A percentile compares a stretch with the other conserved stretches of the same genome.
Evolutionary conservation across 2,113 vertebrate species (phyloP).

Genomic region (Oenanthe oenanthe): DNA sequence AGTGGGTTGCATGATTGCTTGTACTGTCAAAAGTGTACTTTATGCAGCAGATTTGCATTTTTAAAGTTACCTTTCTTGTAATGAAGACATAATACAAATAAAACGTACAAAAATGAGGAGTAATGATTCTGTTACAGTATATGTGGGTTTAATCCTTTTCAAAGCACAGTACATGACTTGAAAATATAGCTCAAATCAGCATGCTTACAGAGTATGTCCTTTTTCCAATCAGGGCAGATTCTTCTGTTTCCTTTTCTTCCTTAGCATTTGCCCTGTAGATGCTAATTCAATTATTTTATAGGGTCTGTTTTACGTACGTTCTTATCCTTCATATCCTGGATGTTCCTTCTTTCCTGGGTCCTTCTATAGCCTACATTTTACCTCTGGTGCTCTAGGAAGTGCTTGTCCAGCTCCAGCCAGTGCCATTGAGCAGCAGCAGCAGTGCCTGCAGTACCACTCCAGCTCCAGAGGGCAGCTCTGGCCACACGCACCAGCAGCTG

Average conservation of each 20-base stretch:
- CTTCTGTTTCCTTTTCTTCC: slow-evolving; percentile 2
- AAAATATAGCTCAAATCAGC: slow-evolving; percentile 32
- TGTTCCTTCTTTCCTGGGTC: slow-evolving; percentile 2
- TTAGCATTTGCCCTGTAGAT: neutral
- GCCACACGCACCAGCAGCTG: neutral
- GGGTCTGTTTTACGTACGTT: neutral
- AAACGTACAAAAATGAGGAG: slow-evolving; percentile 71
- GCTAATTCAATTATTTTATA: neutral
- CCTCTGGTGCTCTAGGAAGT: neutral
- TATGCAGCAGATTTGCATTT: slow-evolving; percentile 72
- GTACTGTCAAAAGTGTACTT: slow-evolving; percentile 64
- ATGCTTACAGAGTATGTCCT: slow-evolving; percentile 26
- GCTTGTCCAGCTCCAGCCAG: neutral
- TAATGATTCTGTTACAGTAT: slow-evolving; percentile 48
- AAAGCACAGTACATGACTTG: slow-evolving; percentile 44
- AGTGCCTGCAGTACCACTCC: neutral
- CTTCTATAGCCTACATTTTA: slow-evolving; percentile 12
- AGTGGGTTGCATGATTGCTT: slow-evolving; percentile 73
- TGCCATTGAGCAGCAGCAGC: neutral
- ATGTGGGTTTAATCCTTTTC: slow-evolving; percentile 70
- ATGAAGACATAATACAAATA: slow-evolving; percentile 73
- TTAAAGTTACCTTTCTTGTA: slow-evolving; percentile 72
- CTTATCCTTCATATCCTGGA: slow-evolving; percentile 20
- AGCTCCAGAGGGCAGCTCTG: neutral
- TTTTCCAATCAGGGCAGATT: neutral